Percentiles rank a stretch among this genome's conserved stretches.
Evolutionary conservation across 1,140 invertebrate species (phyloP).

Genomic region (Wiebesia pumilae): DNA sequence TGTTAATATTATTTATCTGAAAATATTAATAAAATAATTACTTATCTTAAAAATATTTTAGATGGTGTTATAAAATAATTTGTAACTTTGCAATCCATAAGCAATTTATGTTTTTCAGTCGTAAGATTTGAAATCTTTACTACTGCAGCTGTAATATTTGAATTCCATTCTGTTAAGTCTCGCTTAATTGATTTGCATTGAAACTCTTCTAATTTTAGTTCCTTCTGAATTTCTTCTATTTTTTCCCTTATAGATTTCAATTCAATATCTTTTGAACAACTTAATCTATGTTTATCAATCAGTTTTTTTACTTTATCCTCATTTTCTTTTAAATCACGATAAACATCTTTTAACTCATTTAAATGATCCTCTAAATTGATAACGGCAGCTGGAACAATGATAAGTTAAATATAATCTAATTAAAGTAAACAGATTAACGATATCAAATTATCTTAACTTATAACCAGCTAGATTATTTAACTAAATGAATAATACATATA

Average conservation of each 20-base stretch:
- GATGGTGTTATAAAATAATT: not conserved
- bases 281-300: conserved; percentile 74
- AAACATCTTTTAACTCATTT: not conserved
- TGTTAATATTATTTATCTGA: conserved; percentile 30
- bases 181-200: not conserved
- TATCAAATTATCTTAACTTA: not conserved
- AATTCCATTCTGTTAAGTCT: conserved; percentile 20
- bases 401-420: not conserved
- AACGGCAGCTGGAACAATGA: not conserved
- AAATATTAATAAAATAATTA: conserved; percentile 6
- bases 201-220: conserved; percentile 1
- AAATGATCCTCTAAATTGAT: conserved; percentile 25
- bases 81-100: conserved; percentile 38
- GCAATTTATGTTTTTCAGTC: conserved; percentile 60
- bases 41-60: not conserved
- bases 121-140: not conserved
- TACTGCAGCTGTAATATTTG: not conserved
- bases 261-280: conserved; percentile 86
- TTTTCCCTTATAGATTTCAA: conserved; percentile 87
- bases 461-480: not conserved
- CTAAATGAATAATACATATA: not conserved
- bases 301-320: not conserved
- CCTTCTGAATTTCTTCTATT: conserved; percentile 79
- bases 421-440: not conserved
- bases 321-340: not conserved